These are phyloP conservation scores for Choristoneura fumiferana DNA, from an alignment of 1,140 invertebrate species.

Conservation along the genomic window DNA sequence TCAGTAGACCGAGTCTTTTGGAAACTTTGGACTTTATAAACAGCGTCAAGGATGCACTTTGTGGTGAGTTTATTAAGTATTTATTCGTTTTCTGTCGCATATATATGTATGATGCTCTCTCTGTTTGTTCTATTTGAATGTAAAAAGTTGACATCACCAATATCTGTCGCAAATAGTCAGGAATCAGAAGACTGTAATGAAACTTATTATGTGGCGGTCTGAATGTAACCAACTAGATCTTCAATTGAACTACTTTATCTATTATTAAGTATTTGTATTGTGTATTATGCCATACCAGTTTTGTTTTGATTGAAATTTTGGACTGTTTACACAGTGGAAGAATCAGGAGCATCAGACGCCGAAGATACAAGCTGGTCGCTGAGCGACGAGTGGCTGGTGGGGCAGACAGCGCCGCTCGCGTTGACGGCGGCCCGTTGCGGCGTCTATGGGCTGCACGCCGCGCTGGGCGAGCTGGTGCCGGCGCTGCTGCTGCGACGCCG, in stretches of 20 bases:
- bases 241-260: too few relatives aligned
- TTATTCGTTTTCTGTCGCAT: too few relatives aligned
- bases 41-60: slow-evolving; percentile 60
- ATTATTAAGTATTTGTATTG: too few relatives aligned
- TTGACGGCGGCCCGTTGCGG: slow-evolving; percentile 35
- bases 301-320: too few relatives aligned
- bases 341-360: slow-evolving; percentile 56
- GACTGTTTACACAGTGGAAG: slow-evolving; percentile 50
- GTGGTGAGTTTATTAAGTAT: slow-evolving; percentile 44
- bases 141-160: too few relatives aligned
- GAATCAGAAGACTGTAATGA: too few relatives aligned
- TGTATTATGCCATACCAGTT: too few relatives aligned
- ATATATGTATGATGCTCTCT: too few relatives aligned
- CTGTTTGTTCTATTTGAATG: too few relatives aligned
- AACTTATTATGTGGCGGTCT: too few relatives aligned
- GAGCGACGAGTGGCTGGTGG: slow-evolving; percentile 54
- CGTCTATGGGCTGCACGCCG: slow-evolving; percentile 31
- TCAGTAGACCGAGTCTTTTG: slow-evolving; percentile 63
- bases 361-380: slow-evolving; percentile 49
- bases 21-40: slow-evolving; percentile 72
- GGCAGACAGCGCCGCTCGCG: slow-evolving; percentile 44
- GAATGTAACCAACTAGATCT: too few relatives aligned
- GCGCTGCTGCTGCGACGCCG: slow-evolving; percentile 43
- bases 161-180: too few relatives aligned
- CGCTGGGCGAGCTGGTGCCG: slow-evolving; percentile 44